Conservation (phyloP, 2,888 invertebrate species). For the Gymnoscelis rufifasciata region DNA sequence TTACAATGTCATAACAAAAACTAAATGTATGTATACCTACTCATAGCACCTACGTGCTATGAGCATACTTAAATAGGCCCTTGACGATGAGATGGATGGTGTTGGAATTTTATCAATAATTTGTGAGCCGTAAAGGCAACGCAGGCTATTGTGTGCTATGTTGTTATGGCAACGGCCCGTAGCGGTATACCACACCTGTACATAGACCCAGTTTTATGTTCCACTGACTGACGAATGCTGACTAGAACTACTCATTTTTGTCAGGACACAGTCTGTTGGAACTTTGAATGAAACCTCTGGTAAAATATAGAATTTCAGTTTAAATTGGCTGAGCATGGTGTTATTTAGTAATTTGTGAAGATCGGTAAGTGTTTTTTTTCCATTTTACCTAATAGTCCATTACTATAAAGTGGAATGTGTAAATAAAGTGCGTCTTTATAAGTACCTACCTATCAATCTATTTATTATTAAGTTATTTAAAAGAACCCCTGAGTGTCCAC, state of each 20-base stretch:
- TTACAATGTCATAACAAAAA: no score
- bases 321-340: no score
- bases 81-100: conserved; percentile 28
- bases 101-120: conserved; percentile 68
- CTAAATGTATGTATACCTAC: no score
- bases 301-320: no score
- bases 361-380: no score
- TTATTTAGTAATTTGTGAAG: no score
- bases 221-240: conserved; percentile 38
- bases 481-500: no score
- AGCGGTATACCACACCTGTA: conserved; percentile 65
- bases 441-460: no score
- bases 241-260: conserved; percentile 14
- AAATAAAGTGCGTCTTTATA: no score
- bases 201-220: conserved; percentile 50
- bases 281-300: background rate
- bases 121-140: conserved; percentile 39
- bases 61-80: background rate
- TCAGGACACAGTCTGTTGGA: conserved; percentile 3
- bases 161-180: conserved; percentile 53
- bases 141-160: conserved; percentile 57
- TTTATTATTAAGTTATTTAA: no score
- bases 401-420: no score
- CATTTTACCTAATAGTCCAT: no score
- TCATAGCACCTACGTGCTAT: background rate